Evolutionary conservation across 2,888 invertebrate species (phyloP), one percentile per base, ranked within the genome.

Genomic region (Alsophila aescularia): DNA sequence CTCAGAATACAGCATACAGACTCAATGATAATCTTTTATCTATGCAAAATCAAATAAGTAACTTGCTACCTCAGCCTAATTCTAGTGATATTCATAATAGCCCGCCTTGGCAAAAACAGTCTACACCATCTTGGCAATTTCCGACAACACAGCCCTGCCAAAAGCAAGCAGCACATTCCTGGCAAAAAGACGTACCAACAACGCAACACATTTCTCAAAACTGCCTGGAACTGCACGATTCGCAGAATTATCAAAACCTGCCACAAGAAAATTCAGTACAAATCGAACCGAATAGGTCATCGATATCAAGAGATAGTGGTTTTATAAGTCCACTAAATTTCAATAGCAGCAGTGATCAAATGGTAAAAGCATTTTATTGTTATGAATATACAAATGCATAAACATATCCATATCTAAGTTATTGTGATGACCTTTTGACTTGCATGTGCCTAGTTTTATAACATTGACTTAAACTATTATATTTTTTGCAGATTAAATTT

Each of bases 281-380:
- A 14, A 7, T 4, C 3, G 59, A 64, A 42, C 14, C 24, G 6
- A 47, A 53, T 35, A 67, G 72, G 61, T 75, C 75, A 24, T 72
- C 77, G 10, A 53, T 69, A 34, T 79, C 79, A 12, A 72, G 69
- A 45, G 78, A 79, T 31, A 79, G 78, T 59, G 79, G 78, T 2
- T 67, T 74, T 51, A 64, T 60, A 37, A 77, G 73, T 62, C 79
- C 79, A 18, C 31, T 60, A 13, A 56, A 59, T 29, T 63, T 60
- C 16, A 58, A 58, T 44, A 45, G 21, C 18, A 54, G 36, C 44
- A 44, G 21, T 41, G 60, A 62, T 40, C 45, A 41, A 18, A 42
- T 31, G 64, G 64, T 64, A 64, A 53, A 39, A 36, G 21, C 13
- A n/a, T 3, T 10, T 32, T 32, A 13, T 7, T n/a, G 3, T 29